These are phyloP conservation scores for Oenanthe oenanthe DNA, from an alignment of 2,113 vertebrate genomes.

Conservation along the genomic window DNA sequence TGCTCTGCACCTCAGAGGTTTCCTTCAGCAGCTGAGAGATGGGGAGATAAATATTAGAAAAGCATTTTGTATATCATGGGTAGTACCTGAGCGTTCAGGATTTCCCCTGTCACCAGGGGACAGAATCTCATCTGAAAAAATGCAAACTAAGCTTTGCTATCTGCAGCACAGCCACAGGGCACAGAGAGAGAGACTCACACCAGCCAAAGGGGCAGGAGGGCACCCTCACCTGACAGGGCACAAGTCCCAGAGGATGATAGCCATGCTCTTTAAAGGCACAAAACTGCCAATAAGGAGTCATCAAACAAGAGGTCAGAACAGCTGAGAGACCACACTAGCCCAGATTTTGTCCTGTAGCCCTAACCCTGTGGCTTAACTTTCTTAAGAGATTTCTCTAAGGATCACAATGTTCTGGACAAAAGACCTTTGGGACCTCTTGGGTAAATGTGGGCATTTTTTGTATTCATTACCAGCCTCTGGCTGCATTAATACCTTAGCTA, in stretches of 20 bases:
- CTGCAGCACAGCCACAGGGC: neutral
- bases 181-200: neutral
- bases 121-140: neutral
- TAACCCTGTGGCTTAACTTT: slow-evolving; percentile 27
- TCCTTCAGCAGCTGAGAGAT: neutral
- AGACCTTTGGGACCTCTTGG: slow-evolving; percentile 66
- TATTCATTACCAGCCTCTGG: slow-evolving; percentile 52
- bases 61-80: neutral
- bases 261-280: neutral
- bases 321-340: neutral
- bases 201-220: neutral
- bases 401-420: slow-evolving; percentile 63
- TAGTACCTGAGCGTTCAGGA: neutral
- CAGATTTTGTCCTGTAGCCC: neutral
- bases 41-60: neutral
- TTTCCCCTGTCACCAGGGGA: neutral
- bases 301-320: neutral
- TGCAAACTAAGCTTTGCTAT: neutral
- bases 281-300: neutral
- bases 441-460: slow-evolving; percentile 68
- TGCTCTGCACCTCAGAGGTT: neutral
- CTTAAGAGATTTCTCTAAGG: slow-evolving; percentile 48
- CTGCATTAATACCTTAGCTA: slow-evolving; percentile 53
- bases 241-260: neutral
- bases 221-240: neutral